phyloP scores from a whole-genome alignment of 2,797 vertebrate genomes.

The Oryzias dopingdopingensis region DNA sequence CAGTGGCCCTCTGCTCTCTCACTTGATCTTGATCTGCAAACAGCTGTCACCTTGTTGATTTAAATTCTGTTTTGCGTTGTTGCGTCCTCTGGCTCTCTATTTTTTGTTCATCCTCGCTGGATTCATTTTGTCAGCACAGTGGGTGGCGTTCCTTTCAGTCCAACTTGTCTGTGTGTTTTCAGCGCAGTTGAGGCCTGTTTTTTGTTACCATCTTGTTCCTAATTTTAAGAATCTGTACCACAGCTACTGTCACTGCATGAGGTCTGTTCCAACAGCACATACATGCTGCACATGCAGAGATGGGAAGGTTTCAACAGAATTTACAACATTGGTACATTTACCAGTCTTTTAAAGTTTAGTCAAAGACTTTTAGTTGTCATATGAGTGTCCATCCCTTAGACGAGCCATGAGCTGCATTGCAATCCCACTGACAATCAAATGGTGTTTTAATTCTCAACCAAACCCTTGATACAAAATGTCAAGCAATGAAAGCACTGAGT shows the following conservation, averaged over 20 bases:
- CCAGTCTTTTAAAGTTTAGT: no score
- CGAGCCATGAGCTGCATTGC: no score
- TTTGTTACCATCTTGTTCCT: slow-evolving; percentile 13
- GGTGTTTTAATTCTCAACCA: no score
- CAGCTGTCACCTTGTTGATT: slow-evolving; percentile 3
- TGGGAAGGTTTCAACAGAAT: slow-evolving; percentile 7
- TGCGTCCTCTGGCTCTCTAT: background rate
- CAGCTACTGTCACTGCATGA: slow-evolving; percentile 10
- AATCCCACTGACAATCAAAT: no score
- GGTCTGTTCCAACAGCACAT: slow-evolving; percentile 23
- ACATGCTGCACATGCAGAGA: slow-evolving; percentile 14
- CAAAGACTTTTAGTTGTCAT: no score
- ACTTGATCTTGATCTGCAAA: slow-evolving; percentile 18
- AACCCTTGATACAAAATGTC: no score
- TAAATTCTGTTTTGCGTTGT: slow-evolving; percentile 1
- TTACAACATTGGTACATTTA: background rate
- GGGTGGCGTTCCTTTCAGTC: background rate
- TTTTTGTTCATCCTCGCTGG: slow-evolving; percentile 4
- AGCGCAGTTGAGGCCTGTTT: slow-evolving; percentile 16
- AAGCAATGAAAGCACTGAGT: no score
- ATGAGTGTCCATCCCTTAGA: no score
- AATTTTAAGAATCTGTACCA: slow-evolving; percentile 22
- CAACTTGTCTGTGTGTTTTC: slow-evolving; percentile 5
- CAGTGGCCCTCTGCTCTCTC: slow-evolving; percentile 19
- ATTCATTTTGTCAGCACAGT: background rate